Base-by-base conservation (phyloP, 37 sponge, comb jelly and placozoan genomes). In the Lycopodina hypogea region DNA sequence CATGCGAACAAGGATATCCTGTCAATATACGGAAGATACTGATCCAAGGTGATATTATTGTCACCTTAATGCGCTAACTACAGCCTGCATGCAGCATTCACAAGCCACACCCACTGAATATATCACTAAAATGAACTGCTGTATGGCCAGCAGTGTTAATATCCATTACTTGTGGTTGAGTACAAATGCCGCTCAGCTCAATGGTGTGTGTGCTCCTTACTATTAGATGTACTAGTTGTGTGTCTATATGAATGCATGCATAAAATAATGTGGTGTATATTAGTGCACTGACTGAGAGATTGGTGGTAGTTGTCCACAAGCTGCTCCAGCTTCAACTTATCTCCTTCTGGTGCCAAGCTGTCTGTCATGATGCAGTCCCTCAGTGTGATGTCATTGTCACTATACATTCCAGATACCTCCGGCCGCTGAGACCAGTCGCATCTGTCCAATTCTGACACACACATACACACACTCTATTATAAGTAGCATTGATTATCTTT, bases 291-390 rank as follows among this genome's bases (percentile, higher is more conserved):
- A 56, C 39, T 33, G 37, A 35, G 59, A 56, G 59, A 56, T 32
- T 57, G 58, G 30, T 58, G 75, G 58, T 30, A 72, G 32, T 33
- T 3, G 0, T 72, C 15, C 23, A 2, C 15, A 29, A 58, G 56
- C 23, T 59, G 23, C 18, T 65, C 9, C 66, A 33, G 34, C 30
- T 32, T 77, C 32, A 29, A 24, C 64, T 19, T 19, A 15, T 77
- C 11, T 1, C 23, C 51, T 55, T 63, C 50, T 39, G 4, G 28
- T 12, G 8, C 7, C 3, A 17, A 12, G 65, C 61, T 30, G 38
- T 77, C 65, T 30, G 24, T 45, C 42, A 77, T 64, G 65, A 77
- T 60, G 35, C 26, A 17, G 38, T 77, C 77, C 6, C 40, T 29
- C 33, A 77, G 48, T 9, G 50, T 77, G 30, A 77, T 77, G 39